Percentiles rank a stretch among this genome's conserved stretches.
These are phyloP conservation scores for Caradrina clavipalpis DNA, from an alignment of 2,888 invertebrate genomes.

Conservation along the genomic window DNA sequence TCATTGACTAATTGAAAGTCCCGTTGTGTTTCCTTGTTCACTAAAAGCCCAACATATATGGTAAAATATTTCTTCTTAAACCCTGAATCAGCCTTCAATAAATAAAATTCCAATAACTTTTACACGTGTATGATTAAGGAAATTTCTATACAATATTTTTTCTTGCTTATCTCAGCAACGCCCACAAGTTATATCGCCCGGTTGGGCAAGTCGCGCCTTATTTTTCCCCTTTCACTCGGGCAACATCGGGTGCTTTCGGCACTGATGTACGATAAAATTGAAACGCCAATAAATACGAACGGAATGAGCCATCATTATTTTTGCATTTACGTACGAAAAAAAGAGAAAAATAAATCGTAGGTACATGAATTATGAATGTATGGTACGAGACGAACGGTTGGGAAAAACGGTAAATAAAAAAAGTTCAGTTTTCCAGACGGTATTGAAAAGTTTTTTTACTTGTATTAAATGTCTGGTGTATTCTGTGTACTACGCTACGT, in stretches of 20 bases:
- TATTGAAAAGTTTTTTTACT: slow-evolving; percentile 10
- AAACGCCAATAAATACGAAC: slow-evolving; percentile 65
- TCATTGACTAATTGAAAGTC: no score
- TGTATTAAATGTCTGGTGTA: slow-evolving; percentile 6
- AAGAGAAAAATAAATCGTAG: slow-evolving; percentile 37
- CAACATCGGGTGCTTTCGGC: slow-evolving; percentile 45
- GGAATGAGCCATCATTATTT: slow-evolving; percentile 71
- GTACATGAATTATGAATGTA: slow-evolving; percentile 47
- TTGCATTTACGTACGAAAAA: slow-evolving; percentile 64
- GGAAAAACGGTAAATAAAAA: slow-evolving; percentile 30
- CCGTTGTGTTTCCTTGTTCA: background rate
- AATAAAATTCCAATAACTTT: slow-evolving; percentile 41
- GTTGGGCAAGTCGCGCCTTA: slow-evolving; percentile 55
- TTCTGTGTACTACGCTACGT: slow-evolving; percentile 7
- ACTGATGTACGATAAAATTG: slow-evolving; percentile 69
- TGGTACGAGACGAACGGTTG: slow-evolving; percentile 16
- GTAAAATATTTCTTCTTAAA: background rate
- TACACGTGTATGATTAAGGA: slow-evolving; percentile 45
- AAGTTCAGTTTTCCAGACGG: slow-evolving; percentile 19
- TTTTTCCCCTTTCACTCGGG: slow-evolving; percentile 59
- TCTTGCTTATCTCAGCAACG: slow-evolving; percentile 66
- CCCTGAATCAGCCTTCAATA: slow-evolving; percentile 11
- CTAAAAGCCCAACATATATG: background rate
- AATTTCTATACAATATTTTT: slow-evolving; percentile 55
- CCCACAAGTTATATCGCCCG: slow-evolving; percentile 61